Percentiles rank a stretch among this genome's conserved stretches.
Conservation (phyloP, 1,140 invertebrate species). For the Pseudomyrmex sp. region DNA sequence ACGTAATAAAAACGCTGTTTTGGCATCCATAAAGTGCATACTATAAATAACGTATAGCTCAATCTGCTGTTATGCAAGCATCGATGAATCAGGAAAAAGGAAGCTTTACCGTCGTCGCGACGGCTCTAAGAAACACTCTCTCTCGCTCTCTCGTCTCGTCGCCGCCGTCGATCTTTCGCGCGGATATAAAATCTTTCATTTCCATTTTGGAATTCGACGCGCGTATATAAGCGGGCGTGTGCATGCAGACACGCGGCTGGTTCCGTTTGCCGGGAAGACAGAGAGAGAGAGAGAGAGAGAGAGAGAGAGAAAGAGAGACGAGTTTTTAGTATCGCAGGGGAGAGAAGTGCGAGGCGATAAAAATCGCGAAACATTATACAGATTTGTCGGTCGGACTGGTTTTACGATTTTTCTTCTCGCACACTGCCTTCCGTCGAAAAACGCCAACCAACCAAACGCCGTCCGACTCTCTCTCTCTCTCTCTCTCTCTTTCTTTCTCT, state of each 20-base stretch:
- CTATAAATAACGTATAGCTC: slow-evolving; percentile 59
- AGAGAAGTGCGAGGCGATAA: slow-evolving; percentile 76
- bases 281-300: slow-evolving; percentile 6
- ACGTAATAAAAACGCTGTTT: slow-evolving; percentile 53
- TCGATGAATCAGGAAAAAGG: slow-evolving; percentile 55
- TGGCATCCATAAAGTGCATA: slow-evolving; percentile 39
- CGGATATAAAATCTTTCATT: slow-evolving; percentile 75
- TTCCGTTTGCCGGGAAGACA: background rate
- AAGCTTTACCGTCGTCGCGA: slow-evolving; percentile 33
- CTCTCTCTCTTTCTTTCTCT: too few relatives aligned
- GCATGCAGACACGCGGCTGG: slow-evolving; percentile 37
- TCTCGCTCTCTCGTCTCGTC: slow-evolving; percentile 5
- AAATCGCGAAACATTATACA: slow-evolving; percentile 83
- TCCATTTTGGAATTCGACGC: slow-evolving; percentile 72
- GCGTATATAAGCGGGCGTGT: slow-evolving; percentile 60
- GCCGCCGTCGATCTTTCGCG: slow-evolving; percentile 54
- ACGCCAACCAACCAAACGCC: slow-evolving; percentile 17
- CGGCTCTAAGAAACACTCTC: slow-evolving; percentile 33
- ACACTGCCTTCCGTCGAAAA: slow-evolving; percentile 48
- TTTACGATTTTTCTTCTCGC: slow-evolving; percentile 82
- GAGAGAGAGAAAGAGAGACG: background rate
- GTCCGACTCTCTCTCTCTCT: slow-evolving; percentile 14
- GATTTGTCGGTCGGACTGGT: slow-evolving; percentile 83
- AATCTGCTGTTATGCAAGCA: slow-evolving; percentile 61
- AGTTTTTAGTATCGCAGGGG: slow-evolving; percentile 63